phyloP scores from a whole-genome alignment of 2,888 invertebrate genomes.

The Nomada fucata region DNA sequence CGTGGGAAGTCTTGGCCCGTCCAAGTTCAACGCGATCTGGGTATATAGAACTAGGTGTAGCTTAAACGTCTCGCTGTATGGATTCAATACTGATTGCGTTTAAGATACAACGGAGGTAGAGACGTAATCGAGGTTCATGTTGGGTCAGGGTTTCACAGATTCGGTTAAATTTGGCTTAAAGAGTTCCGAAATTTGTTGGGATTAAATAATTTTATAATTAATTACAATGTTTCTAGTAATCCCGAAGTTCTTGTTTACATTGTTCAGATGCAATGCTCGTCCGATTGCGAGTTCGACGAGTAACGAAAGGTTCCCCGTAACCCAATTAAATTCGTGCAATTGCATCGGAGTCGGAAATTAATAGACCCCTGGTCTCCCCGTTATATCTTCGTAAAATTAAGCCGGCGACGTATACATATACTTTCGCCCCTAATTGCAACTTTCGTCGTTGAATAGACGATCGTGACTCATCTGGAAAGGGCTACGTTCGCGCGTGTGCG shows the following conservation, averaged over 20 bases:
- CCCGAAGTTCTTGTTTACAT: too few species aligned
- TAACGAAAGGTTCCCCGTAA: not conserved
- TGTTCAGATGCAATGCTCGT: too few species aligned
- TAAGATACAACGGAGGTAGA: not conserved
- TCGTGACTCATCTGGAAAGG: conserved; percentile 53
- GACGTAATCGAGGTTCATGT: not conserved
- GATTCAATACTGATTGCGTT: not conserved
- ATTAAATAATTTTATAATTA: too few species aligned
- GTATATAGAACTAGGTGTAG: not conserved
- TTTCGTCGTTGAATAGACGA: conserved; percentile 32
- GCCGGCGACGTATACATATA: conserved; percentile 20
- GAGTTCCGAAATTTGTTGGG: not conserved
- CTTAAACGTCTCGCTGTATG: not conserved
- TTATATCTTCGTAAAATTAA: conserved; percentile 4
- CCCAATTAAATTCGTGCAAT: conserved; percentile 41
- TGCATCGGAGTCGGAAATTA: conserved; percentile 56
- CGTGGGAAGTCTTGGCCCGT: not conserved
- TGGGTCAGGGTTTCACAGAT: not conserved
- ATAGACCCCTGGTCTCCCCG: conserved; percentile 20
- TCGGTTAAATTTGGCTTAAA: not conserved
- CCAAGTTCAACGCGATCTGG: conserved; percentile 14
- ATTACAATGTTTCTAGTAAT: too few species aligned
- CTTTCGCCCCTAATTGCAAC: conserved; percentile 23
- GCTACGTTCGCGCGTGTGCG: conserved; percentile 49
- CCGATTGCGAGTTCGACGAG: not conserved